Percentiles rank a stretch among this genome's conserved stretches.
These are phyloP conservation scores for Melanaphis sacchari DNA, from an alignment of 1,140 invertebrate species.

Conservation along the genomic window DNA sequence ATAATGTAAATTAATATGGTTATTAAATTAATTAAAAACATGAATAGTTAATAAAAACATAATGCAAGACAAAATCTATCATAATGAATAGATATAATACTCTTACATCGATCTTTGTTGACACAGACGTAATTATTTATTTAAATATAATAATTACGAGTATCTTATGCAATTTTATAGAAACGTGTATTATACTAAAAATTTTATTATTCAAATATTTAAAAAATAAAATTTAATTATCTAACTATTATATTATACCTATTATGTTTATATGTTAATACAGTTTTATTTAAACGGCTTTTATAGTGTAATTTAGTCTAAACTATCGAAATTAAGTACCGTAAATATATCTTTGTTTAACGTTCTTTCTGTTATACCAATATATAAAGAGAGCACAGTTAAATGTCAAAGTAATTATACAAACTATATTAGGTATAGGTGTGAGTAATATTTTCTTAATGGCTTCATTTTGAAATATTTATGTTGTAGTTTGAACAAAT, in stretches of 20 bases:
- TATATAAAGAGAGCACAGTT: background rate
- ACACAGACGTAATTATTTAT: background rate
- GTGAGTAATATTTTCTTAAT: background rate
- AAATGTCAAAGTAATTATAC: background rate
- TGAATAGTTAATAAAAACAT: background rate
- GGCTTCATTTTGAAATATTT: background rate
- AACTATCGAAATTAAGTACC: background rate
- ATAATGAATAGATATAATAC: background rate
- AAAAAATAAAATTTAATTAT: background rate
- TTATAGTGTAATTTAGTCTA: background rate
- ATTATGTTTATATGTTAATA: background rate
- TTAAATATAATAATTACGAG: slow-evolving; percentile 10
- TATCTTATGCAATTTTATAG: background rate
- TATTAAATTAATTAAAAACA: background rate
- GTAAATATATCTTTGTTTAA: background rate
- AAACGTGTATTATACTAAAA: background rate
- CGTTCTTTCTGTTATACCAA: background rate
- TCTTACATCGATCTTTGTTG: background rate
- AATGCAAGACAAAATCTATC: background rate
- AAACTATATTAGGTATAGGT: background rate
- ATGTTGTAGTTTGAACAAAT: background rate
- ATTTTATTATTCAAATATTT: background rate
- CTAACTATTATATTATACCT: background rate
- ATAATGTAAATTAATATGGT: background rate
- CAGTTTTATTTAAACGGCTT: background rate